Base-by-base conservation (phyloP, 2,797 vertebrate species). In the Cephalopachus bancanus region DNA sequence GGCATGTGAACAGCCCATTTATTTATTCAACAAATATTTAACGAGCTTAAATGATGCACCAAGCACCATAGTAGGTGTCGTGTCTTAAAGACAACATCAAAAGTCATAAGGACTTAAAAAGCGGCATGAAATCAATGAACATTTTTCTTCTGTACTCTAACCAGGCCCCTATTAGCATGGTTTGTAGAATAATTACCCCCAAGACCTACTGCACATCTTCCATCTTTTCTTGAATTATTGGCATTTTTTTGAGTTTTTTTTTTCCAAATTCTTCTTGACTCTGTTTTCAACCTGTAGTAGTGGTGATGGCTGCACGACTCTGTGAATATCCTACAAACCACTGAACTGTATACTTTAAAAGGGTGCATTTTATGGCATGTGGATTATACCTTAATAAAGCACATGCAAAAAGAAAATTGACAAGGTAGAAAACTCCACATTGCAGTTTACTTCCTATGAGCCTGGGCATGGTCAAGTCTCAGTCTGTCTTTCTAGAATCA, bases 11-110 rank as follows among this genome's bases (percentile, higher is more conserved):
- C 19, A 14, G 7, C 79, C 37, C 15, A 59, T 62, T 86, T 19
- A 88, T 62, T 91, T 11, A 79, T 28, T 59, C 24, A 74, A 30
- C 3, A 83, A n/a, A 55, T 83, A 83, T 60, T 74, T 79, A 80
- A 75, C 28, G 20, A 91, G 14, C 10, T 93, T 20, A 79, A 49
- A 55, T 51, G 55, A 65, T 16, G 3, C 30, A 16, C 8, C 57
- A 55, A 2, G 0, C 14, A 74, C 10, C 1, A 10, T 7, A 75
- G 4, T 10, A 12, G 4, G 10, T 20, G 53, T n/a, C 74, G 19
- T 33, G 8, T 87, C 64, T 88, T 30, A 22, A 44, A 88, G 10
- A 84, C 10, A 79, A 24, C 30, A 60, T 26, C 17, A 51, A 79
- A 74, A 75, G 30, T 49, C 26, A 33, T 69, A 44, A 49, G 17